phyloP scores from a whole-genome alignment of 1,140 invertebrate genomes.

The Hermatobates lingyangjiaoensis region DNA sequence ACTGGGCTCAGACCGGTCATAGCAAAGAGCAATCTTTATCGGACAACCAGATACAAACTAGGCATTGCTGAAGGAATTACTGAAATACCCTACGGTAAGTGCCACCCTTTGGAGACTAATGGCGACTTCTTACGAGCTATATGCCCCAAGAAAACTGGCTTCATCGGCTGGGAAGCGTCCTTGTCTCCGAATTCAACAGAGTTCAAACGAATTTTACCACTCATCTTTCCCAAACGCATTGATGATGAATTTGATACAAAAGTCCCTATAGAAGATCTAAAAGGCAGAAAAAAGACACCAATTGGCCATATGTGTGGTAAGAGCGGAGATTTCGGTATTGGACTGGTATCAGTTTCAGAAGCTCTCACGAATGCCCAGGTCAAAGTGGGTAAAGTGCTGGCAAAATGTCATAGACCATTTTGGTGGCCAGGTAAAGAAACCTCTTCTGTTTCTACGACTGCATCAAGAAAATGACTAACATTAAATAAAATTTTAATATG shows the following conservation, averaged over 20 bases:
- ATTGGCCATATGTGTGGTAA: slow-evolving; percentile 50
- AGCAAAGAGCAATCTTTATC: slow-evolving; percentile 26
- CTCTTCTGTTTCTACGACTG: too few species aligned
- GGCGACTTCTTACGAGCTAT: slow-evolving; percentile 81
- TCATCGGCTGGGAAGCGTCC: slow-evolving; percentile 88
- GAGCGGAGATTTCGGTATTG: slow-evolving; percentile 41
- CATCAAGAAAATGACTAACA: too few species aligned
- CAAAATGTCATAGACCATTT: slow-evolving; percentile 40
- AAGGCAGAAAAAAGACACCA: slow-evolving; percentile 27
- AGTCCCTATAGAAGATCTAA: slow-evolving; percentile 31
- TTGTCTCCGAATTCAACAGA: slow-evolving; percentile 83
- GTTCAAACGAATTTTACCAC: slow-evolving; percentile 79
- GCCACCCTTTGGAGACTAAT: slow-evolving; percentile 81
- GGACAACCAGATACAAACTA: slow-evolving; percentile 45
- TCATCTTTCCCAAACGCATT: slow-evolving; percentile 37
- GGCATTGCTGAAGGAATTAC: slow-evolving; percentile 70
- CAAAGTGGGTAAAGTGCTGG: slow-evolving; percentile 11
- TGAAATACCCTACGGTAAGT: slow-evolving; percentile 59
- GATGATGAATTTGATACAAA: slow-evolving; percentile 25
- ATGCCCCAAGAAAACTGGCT: slow-evolving; percentile 84
- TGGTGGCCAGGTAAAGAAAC: slow-evolving; percentile 63
- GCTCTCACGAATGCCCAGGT: slow-evolving; percentile 31
- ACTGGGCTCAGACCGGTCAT: not conserved
- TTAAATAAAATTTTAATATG: too few species aligned
- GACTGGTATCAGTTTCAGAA: slow-evolving; percentile 51